Base-by-base conservation (phyloP, 2,113 vertebrate species). In the Psittacula cyanocephala region DNA sequence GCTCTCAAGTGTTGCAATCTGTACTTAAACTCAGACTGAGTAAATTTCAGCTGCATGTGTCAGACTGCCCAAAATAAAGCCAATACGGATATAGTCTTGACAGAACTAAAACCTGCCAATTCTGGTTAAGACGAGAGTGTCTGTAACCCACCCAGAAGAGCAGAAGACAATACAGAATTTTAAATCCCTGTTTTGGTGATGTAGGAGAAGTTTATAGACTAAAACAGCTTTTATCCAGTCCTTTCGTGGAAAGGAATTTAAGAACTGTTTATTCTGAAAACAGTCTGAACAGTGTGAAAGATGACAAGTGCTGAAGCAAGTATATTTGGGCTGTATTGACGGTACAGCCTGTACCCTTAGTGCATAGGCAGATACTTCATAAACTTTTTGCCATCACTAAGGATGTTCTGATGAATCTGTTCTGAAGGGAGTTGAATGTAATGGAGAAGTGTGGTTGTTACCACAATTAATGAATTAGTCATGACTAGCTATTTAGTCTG, bases 261-360 rank as follows among this genome's bases (percentile, higher is more conserved):
- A 80, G 68, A 53, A 29, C 47, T 91, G 41, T 88, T 86, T 87
- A 37, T 94, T 95, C 57, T 91, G 90, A 75, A 86, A 96, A 79
- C 65, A 84, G 64, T 15, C 39, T 85, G 82, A 57, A 27, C 3
- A 13, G 19, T 89, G 37, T 47, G 75, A 50, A 74, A 82, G 85
- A 81, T 13, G 50, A 11, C 24, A 78, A 76, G 43, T 91, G 80
- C 83, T 82, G 95, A 84, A 84, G 81, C 52, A 59, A 49, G 44
- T 79, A 7, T 57, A 10, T 65, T 93, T 78, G 65, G 88, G 65
- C 65, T 79, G 24, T 71, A 3, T 33, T 81, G 68, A 22, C 2
- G 35, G 76, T 35, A 71, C 91, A 88, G 11, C 23, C 22, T 81
- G 88, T 91, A 52, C 86, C 33, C 19, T 59, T 28, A 10, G 31